Percentiles rank a stretch among this genome's conserved stretches.
Conservation (phyloP, 1,140 invertebrate species). For the Rhyzopertha dominica region DNA sequence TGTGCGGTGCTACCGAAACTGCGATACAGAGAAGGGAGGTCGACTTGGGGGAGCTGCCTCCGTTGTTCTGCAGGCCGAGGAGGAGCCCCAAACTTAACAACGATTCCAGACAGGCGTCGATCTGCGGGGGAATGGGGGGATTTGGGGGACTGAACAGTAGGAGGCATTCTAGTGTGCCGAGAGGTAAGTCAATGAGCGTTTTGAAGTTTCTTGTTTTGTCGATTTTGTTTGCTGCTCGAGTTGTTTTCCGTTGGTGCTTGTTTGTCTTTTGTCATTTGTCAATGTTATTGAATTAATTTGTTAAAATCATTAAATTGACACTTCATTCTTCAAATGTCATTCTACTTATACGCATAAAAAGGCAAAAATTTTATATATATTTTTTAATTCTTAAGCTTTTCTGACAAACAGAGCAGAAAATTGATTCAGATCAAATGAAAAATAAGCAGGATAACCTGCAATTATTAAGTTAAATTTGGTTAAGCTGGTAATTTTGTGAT, state of each 20-base stretch:
- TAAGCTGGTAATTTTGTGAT: no score
- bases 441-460: no score
- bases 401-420: no score
- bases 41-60: conserved; percentile 71
- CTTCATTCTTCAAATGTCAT: no score
- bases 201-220: conserved; percentile 40
- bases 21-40: conserved; percentile 80
- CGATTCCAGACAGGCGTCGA: conserved; percentile 59
- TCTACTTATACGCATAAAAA: no score
- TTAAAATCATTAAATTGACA: no score
- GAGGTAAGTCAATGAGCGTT: conserved; percentile 33
- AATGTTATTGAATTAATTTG: no score
- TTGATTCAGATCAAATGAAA: no score
- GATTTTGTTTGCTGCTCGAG: conserved; percentile 2
- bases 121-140: conserved; percentile 45
- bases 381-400: no score
- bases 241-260: conserved; percentile 11
- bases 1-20: conserved; percentile 75
- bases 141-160: conserved; percentile 49
- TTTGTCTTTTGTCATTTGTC: no score
- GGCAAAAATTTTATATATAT: no score
- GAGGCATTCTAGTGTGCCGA: conserved; percentile 53
- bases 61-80: conserved; percentile 71
- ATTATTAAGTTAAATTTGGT: no score
- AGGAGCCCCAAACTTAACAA: conserved; percentile 67